Conservation (phyloP, 2,888 invertebrate species). For the Pantelozetes paolii region DNA sequence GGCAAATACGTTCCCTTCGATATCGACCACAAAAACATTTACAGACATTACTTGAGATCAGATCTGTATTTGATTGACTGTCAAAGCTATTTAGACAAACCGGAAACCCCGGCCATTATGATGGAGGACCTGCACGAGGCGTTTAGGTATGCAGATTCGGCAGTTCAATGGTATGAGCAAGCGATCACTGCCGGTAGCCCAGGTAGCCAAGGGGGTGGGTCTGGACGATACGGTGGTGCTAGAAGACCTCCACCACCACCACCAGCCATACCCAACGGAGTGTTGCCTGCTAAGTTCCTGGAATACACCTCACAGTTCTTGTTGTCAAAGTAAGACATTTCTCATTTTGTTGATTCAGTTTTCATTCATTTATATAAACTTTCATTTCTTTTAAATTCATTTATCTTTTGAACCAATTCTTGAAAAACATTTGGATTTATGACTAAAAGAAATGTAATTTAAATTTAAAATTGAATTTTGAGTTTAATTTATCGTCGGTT, state of each 20-base stretch:
- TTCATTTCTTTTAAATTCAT: too few relatives aligned
- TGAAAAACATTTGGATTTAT: neutral
- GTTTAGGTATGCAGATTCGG: slow-evolving; percentile 27
- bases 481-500: neutral
- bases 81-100: neutral
- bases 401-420: neutral
- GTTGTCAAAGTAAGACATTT: slow-evolving; percentile 14
- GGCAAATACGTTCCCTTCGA: slow-evolving; percentile 39
- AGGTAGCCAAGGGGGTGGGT: too few relatives aligned
- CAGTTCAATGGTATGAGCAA: slow-evolving; percentile 35
- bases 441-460: too few relatives aligned
- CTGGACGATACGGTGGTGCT: too few relatives aligned
- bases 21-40: slow-evolving; percentile 37
- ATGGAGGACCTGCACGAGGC: slow-evolving; percentile 33
- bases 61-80: slow-evolving; percentile 27
- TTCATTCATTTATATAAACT: too few relatives aligned
- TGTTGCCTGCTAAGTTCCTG: slow-evolving; percentile 37
- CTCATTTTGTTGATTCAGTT: neutral
- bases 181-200: slow-evolving; percentile 8
- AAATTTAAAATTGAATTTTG: neutral
- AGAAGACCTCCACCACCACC: slow-evolving; percentile 2
- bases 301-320: slow-evolving; percentile 39
- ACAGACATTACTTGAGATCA: slow-evolving; percentile 32
- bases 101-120: neutral
- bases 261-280: slow-evolving; percentile 30